Conservation (phyloP, 2,797 vertebrate genomes). For the Mycteria americana region DNA sequence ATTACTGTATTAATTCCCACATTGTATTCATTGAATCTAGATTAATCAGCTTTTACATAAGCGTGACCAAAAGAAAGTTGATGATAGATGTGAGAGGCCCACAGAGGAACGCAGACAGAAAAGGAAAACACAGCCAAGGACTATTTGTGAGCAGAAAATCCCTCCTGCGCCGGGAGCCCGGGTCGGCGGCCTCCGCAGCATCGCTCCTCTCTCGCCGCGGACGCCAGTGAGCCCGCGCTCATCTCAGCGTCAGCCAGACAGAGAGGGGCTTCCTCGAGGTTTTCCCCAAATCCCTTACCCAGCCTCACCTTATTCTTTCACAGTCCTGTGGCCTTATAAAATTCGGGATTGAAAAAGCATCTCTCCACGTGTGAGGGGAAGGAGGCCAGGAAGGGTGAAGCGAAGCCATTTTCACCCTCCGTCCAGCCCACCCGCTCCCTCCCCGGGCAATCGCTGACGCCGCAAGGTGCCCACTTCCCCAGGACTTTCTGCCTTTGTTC, state of each 20-base stretch:
- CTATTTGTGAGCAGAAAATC: neutral
- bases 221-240: fast-evolving
- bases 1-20: neutral
- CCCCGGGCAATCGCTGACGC: fast-evolving
- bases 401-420: no score
- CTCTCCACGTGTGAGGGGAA: neutral
- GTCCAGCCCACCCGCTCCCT: neutral
- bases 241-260: fast-evolving
- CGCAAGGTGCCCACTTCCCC: fast-evolving
- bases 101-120: neutral
- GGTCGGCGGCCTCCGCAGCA: neutral
- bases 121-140: neutral
- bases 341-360: neutral
- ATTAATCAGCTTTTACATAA: neutral
- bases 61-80: neutral
- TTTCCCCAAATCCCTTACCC: neutral
- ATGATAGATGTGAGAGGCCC: neutral
- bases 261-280: neutral
- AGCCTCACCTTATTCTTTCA: neutral
- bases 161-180: neutral
- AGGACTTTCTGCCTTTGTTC: neutral
- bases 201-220: neutral
- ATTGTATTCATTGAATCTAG: no score
- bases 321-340: neutral
- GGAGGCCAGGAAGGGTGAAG: neutral